Evolutionary conservation across 2,888 invertebrate genomes (phyloP), one percentile per base, ranked within the genome.

Genomic region (Globia sparganii): DNA sequence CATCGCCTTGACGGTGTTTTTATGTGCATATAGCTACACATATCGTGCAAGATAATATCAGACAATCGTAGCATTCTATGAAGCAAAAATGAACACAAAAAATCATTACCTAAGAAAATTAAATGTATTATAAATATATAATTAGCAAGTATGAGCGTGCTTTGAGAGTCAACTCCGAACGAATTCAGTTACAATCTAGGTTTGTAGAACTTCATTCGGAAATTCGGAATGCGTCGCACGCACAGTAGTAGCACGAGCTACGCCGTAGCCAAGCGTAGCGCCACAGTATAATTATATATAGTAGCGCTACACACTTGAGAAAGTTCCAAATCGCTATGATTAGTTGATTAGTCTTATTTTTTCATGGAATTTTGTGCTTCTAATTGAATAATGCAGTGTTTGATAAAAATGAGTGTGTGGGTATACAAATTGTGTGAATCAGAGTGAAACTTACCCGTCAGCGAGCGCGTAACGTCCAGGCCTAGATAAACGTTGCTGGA

Each of bases 31-130:
- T 91, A 89, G 0, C 90, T 82, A 84, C 95, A 94, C 37, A 96
- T 88, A 49, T 96, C 96, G 34, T 90, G 87, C 84, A 96, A 76
- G 18, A 96, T 92, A 69, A 96, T 94, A 81, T 96, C 91, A 0
- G 96, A 96, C 43, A 96, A 87, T 49, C 96, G 90, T 78, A 95
- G 85, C 96, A 96, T 96, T 40, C 96, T 96, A 89, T 40, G 40
- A 40, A 34, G 59, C 28, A 69, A 49, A 83, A 77, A 75, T 49
- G 71, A 28, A 34, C 4, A 79, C 1, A 28, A 53, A n/a, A n/a
- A 49, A 64, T 34, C 37, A 43, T 8, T 46, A 18, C 4, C 11
- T 21, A 34, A 43, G 9, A n/a, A 65, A 76, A 37, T 28, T 2
- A 46, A 58, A 49, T n/a, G n/a, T 61, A 61, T 34, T 61, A 58